Percentiles rank a stretch among this genome's conserved stretches.
phyloP scores from a whole-genome alignment of 1,140 invertebrate species.

The Drosophila mauritiana region DNA sequence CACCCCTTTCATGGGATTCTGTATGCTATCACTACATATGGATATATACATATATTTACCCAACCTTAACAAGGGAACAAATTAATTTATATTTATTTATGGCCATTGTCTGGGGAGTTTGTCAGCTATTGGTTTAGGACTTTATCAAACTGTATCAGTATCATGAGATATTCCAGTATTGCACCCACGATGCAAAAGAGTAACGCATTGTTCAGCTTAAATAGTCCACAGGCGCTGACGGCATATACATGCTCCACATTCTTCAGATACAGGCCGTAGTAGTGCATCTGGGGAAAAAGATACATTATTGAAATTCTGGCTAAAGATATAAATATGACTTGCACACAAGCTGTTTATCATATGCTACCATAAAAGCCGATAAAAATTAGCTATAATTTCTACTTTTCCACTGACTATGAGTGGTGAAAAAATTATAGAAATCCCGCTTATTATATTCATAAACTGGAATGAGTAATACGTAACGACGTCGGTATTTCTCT shows the following conservation, averaged over 20 bases:
- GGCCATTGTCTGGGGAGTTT: constrained; percentile 25
- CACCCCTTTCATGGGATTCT: neutral
- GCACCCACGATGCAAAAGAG: constrained; percentile 53
- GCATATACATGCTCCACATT: constrained; percentile 41
- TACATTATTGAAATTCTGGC: neutral
- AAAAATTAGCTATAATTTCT: too few relatives aligned
- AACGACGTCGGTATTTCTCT: neutral
- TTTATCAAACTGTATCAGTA: constrained; percentile 76
- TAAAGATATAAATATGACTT: neutral
- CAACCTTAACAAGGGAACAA: constrained; percentile 12
- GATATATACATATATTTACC: constrained; percentile 8
- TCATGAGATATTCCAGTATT: constrained; percentile 61
- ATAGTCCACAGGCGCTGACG: constrained; percentile 56
- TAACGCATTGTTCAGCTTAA: constrained; percentile 59
- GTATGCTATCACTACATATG: neutral
- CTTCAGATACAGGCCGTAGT: constrained; percentile 57
- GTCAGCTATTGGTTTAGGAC: constrained; percentile 55
- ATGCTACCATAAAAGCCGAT: neutral
- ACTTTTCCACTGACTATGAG: neutral
- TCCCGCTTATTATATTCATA: too few relatives aligned
- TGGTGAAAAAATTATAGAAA: neutral
- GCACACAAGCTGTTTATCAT: neutral
- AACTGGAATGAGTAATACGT: too few relatives aligned
- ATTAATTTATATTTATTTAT: constrained; percentile 38
- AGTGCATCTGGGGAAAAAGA: constrained; percentile 36